Conservation (phyloP, 2,888 invertebrate species). For the Scelioninae gen. 1 region DNA sequence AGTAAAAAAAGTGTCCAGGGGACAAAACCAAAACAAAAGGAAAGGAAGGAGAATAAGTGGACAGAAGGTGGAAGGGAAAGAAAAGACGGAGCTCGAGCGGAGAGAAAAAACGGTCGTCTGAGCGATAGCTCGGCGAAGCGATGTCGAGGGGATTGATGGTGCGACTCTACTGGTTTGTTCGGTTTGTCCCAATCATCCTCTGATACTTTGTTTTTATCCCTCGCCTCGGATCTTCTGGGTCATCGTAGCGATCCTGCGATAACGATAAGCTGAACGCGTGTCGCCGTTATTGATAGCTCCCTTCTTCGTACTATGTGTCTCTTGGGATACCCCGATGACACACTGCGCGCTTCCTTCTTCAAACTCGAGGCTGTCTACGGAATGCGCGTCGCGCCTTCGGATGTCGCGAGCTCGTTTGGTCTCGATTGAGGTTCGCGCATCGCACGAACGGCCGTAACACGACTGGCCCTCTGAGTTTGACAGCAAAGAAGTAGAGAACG, state of each 20-base stretch:
- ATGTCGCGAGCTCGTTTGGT: slow-evolving; percentile 5
- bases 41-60: neutral
- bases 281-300: too few relatives aligned
- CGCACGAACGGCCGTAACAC: slow-evolving; percentile 45
- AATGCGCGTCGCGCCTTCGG: slow-evolving; percentile 22
- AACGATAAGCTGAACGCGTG: slow-evolving; percentile 5
- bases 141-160: slow-evolving; percentile 1
- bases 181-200: slow-evolving; percentile 29
- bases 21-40: slow-evolving; percentile 12
- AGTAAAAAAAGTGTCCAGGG: too few relatives aligned
- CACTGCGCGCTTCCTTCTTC: neutral
- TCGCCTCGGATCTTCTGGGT: slow-evolving; percentile 33
- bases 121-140: neutral
- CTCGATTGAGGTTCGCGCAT: slow-evolving; percentile 40
- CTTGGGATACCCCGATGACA: neutral
- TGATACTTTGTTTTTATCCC: slow-evolving; percentile 31
- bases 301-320: neutral
- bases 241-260: slow-evolving; percentile 39
- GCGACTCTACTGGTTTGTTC: slow-evolving; percentile 31
- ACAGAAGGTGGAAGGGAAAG: slow-evolving; percentile 1
- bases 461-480: slow-evolving; percentile 23
- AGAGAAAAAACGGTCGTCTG: neutral
- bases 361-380: slow-evolving; percentile 1
- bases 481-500: slow-evolving; percentile 15
- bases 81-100: neutral